These are phyloP conservation scores for Tachystola acroxantha DNA, from an alignment of 2,888 invertebrate species.

Conservation along the genomic window DNA sequence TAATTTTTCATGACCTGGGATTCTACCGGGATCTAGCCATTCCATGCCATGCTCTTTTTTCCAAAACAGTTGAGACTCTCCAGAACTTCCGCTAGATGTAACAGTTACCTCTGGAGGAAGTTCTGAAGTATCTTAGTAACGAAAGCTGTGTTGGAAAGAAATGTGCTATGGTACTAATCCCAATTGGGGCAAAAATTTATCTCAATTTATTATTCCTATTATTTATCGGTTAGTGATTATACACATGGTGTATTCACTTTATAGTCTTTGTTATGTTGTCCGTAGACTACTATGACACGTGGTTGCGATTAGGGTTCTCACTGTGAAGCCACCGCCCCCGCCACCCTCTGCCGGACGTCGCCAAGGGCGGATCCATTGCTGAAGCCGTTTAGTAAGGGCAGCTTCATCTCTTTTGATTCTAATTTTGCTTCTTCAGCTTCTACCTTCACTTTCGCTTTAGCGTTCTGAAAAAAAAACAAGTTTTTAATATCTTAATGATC, in stretches of 20 bases:
- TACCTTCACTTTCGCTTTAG: constrained; percentile 41
- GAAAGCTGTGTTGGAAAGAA: too few relatives aligned
- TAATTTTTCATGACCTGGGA: too few relatives aligned
- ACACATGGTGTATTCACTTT: constrained; percentile 7
- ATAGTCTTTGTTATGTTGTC: background rate
- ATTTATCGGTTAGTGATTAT: background rate
- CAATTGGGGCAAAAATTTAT: too few relatives aligned
- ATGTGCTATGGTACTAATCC: too few relatives aligned
- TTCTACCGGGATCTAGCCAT: too few relatives aligned
- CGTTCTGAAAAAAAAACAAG: constrained; percentile 26
- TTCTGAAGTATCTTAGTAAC: too few relatives aligned
- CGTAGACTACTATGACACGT: background rate
- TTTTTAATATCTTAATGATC: too few relatives aligned
- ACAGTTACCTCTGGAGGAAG: too few relatives aligned
- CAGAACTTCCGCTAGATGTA: too few relatives aligned
- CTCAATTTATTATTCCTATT: too few relatives aligned
- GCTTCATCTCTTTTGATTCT: constrained; percentile 54
- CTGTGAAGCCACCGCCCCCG: constrained; percentile 68
- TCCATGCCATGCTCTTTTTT: too few relatives aligned
- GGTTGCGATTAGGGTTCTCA: constrained; percentile 23
- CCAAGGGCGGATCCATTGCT: constrained; percentile 56
- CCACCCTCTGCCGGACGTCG: constrained; percentile 66
- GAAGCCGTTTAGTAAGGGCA: constrained; percentile 63
- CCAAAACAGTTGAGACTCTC: too few relatives aligned
- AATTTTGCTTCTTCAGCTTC: constrained; percentile 37